Evolutionary conservation across 2,888 invertebrate species (phyloP), one percentile per base, ranked within the genome.

Genomic region (Punctoribates punctum): DNA sequence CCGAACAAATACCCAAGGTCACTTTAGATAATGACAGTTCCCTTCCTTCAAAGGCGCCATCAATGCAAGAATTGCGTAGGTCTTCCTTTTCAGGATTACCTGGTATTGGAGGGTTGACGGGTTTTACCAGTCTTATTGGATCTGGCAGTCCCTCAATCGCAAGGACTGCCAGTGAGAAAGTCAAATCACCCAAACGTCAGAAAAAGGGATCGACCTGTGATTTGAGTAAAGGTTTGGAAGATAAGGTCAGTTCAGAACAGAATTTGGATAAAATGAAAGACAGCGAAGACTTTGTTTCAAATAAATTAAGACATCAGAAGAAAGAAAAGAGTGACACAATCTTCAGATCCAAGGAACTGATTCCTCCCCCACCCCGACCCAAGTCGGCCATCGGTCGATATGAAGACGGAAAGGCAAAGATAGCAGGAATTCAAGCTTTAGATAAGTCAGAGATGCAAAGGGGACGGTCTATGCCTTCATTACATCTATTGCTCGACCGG

Each of bases 391-490:
- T 82, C 8, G 82, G 76, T 15, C 17, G 46, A 34, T 57, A 72
- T 23, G 72, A 72, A 25, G 67, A 67, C 42, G 67, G 38, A 67
- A 67, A 67, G 67, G 20, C 67, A 38, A 34, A 60, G 27, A 15
- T 60, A 4, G 13, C 6, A 2, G 60, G 5, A 13, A 42, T 11
- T 2, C 34, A 67, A 20, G 5, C 5, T 2, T 70, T 46, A 34
- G 72, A 72, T 1, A 72, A 48, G 60, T 73, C 77, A 25, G 78
- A 78, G 60, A 81, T 95, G 73, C 90, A 93, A 78, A 93, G 96
- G 87, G 95, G 96, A 78, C 95, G 95, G 86, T 96, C 95, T 87
- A 94, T 96, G 94, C 96, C 96, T 0, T 79, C 80, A 23, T 74
- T 81, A n/a, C 80, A 80, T 77, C 75, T 80, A 48, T 75, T 77